Evolutionary conservation across 2,797 vertebrate genomes (phyloP), one percentile per base, ranked within the genome.

Genomic region (Macroramphosus scolopax): DNA sequence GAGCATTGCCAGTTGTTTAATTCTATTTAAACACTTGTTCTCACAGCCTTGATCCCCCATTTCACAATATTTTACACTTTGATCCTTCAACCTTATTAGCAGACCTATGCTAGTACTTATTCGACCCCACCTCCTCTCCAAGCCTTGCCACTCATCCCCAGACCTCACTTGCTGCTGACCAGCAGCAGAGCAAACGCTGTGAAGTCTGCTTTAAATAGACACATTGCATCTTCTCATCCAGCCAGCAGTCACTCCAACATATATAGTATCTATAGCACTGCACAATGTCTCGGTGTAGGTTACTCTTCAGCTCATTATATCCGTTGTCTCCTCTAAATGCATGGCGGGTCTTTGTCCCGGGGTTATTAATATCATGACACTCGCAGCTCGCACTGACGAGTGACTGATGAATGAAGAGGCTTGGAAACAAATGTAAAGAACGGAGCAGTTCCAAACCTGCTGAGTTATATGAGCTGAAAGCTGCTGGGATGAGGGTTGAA

Each of bases 201-300:
- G 20, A 41, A 18, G 31, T 66, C 46, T 50, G 25, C 51, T 76
- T 72, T 28, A 50, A 48, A 57, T 54, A 33, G 20, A 55, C 57
- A 50, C 49, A 57, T 50, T 47, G 37, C 47, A 60, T 35, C 39
- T 37, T 37, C 47, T 16, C 16, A 15, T 39, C 41, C 59, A 57
- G 36, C 35, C 25, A 30, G 18, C 41, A 17, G 16, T 48, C 18
- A 46, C 44, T 64, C 25, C 10, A 35, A 22, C 28, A 37, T 63
- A 41, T 52, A 20, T 32, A 32, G n/a, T n/a, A n/a, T n/a, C n/a
- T n/a, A n/a, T n/a, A n/a, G n/a, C n/a, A 17, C 51, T 46, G 45
- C 53, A 79, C 17, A 1, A 28, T 43, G 13, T 60, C 58, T 17
- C 18, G 35, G 32, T 29, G 28, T 56, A 45, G 15, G 8, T 36